Evolutionary conservation across 2,113 vertebrate genomes (phyloP).

Genomic region (Clinocottus analis): DNA sequence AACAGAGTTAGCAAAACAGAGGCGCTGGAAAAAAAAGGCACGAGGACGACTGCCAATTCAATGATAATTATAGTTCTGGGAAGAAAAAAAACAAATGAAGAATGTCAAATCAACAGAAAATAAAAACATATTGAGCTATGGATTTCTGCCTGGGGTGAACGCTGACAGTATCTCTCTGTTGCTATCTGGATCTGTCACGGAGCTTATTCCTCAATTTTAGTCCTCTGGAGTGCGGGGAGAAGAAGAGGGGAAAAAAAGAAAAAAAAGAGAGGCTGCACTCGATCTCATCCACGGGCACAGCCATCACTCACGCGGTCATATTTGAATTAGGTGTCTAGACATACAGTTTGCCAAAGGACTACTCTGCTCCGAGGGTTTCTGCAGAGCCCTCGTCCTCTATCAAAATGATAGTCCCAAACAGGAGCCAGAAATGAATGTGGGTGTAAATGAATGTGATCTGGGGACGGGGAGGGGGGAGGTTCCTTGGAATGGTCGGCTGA

Average conservation of each 20-base stretch:
- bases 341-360: conserved; percentile 74
- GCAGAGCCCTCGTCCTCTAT: conserved; percentile 60
- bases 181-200: conserved; percentile 69
- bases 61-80: conserved; percentile 47
- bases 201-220: conserved; percentile 66
- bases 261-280: conserved; percentile 41
- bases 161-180: conserved; percentile 60
- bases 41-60: conserved; percentile 40
- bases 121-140: conserved; percentile 48
- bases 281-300: conserved; percentile 70
- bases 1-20: conserved; percentile 25
- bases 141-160: conserved; percentile 38
- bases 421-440: conserved; percentile 46
- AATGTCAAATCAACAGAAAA: conserved; percentile 29
- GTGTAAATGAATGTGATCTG: conserved; percentile 56
- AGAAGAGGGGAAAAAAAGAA: conserved; percentile 33
- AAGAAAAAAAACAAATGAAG: conserved; percentile 10
- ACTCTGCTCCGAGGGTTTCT: conserved; percentile 59
- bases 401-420: conserved; percentile 60
- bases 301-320: conserved; percentile 77
- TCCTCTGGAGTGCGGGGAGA: conserved; percentile 52
- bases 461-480: neutral
- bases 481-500: conserved; percentile 38
- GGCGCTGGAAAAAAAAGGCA: conserved; percentile 24
- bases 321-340: conserved; percentile 80